A percentile compares a stretch with the other conserved stretches of the same genome.
Conservation (phyloP, 2,797 vertebrate genomes). For the Bovichtus variegatus region DNA sequence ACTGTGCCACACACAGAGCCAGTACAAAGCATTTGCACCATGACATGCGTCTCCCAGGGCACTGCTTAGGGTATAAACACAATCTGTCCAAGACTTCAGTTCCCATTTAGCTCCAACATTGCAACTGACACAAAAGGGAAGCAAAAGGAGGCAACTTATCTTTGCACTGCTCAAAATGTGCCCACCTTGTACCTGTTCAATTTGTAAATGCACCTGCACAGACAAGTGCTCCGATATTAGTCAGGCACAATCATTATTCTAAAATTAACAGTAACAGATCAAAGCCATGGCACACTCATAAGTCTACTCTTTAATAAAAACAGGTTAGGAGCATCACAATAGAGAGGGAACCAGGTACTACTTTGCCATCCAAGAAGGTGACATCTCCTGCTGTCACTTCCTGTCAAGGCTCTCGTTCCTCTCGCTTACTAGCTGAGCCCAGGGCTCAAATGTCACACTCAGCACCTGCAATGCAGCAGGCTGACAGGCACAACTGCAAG, state of each 20-base stretch:
- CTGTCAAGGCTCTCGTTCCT: slow-evolving; percentile 64
- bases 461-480: slow-evolving; percentile 84
- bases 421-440: slow-evolving; percentile 57
- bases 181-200: not conserved
- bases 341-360: slow-evolving; percentile 36
- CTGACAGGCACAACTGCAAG: slow-evolving; percentile 65
- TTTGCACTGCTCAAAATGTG: not conserved
- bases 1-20: slow-evolving; percentile 78
- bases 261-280: not conserved
- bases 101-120: slow-evolving; percentile 57
- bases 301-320: not conserved
- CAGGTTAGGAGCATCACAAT: not conserved
- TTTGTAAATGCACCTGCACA: slow-evolving; percentile 4
- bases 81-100: slow-evolving; percentile 69
- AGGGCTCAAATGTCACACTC: slow-evolving; percentile 75
- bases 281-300: not conserved
- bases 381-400: slow-evolving; percentile 66
- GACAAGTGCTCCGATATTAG: not conserved
- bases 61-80: slow-evolving; percentile 75
- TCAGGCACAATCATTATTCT: not conserved
- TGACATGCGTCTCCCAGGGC: slow-evolving; percentile 76
- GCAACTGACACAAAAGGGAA: slow-evolving; percentile 59
- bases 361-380: slow-evolving; percentile 45
- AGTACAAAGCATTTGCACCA: slow-evolving; percentile 70
- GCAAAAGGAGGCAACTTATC: slow-evolving; percentile 20